Conservation (phyloP, 2,797 vertebrate species). For the Sebastes iracundus region DNA sequence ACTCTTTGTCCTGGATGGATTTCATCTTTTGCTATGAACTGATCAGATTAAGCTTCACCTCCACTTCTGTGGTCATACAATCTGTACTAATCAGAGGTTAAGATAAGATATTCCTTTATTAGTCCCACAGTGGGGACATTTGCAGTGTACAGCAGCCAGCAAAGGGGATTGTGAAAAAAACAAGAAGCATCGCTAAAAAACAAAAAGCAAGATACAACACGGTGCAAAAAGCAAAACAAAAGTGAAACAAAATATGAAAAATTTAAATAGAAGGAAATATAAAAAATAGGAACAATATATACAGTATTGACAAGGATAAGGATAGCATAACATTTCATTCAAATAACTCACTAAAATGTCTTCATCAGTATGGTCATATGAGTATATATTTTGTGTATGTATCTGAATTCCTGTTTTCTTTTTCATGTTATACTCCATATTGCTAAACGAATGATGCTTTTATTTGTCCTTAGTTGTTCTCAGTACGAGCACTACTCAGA, state of each 20-base stretch:
- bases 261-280: too few relatives aligned
- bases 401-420: neutral
- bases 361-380: neutral
- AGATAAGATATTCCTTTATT: neutral
- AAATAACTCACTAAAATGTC: neutral
- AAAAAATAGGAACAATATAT: too few relatives aligned
- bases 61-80: neutral
- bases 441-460: neutral
- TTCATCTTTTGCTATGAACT: slow-evolving; percentile 2
- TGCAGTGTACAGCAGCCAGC: too few relatives aligned
- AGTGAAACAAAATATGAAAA: too few relatives aligned
- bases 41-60: neutral
- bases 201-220: too few relatives aligned
- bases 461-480: neutral
- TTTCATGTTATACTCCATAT: neutral
- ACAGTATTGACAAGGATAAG: neutral
- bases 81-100: neutral
- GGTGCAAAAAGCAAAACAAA: too few relatives aligned
- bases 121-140: too few relatives aligned
- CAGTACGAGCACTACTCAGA: neutral
- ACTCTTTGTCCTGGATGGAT: neutral
- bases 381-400: neutral
- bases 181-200: too few relatives aligned
- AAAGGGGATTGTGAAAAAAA: too few relatives aligned
- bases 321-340: neutral